phyloP scores from a whole-genome alignment of 2,888 invertebrate genomes.

The Pocota personata region DNA sequence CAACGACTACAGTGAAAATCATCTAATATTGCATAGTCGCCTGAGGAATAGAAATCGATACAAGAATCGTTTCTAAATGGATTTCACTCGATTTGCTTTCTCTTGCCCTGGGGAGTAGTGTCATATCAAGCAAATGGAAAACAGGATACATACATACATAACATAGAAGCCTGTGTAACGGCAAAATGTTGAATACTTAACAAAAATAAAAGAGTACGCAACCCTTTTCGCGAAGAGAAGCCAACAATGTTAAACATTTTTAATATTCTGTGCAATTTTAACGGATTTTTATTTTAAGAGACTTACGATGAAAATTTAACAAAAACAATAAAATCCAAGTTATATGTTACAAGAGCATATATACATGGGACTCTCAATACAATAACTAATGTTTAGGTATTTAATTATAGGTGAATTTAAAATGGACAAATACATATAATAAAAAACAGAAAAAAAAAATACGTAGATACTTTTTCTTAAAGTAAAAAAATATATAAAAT shows the following conservation, averaged over 20 bases:
- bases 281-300: neutral
- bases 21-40: constrained; percentile 77
- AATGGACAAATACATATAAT: constrained; percentile 39
- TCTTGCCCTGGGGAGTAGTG: constrained; percentile 4
- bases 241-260: neutral
- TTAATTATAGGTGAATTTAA: constrained; percentile 70
- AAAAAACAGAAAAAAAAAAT: constrained; percentile 9
- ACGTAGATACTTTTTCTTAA: constrained; percentile 65
- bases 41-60: constrained; percentile 72
- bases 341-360: constrained; percentile 38
- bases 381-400: constrained; percentile 72
- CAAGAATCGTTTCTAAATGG: constrained; percentile 69
- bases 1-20: constrained; percentile 81
- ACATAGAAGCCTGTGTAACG: neutral
- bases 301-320: constrained; percentile 6
- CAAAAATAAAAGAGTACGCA: constrained; percentile 10
- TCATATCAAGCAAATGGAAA: constrained; percentile 42
- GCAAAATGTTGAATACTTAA: constrained; percentile 25
- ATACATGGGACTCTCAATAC: constrained; percentile 69
- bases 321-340: constrained; percentile 29
- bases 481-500: constrained; percentile 36
- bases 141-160: neutral
- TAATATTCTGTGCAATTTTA: constrained; percentile 15
- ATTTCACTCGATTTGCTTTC: constrained; percentile 37
- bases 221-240: constrained; percentile 1